Evolutionary conservation across 2,797 vertebrate species (phyloP).

Genomic region (Aeoliscus strigatus): DNA sequence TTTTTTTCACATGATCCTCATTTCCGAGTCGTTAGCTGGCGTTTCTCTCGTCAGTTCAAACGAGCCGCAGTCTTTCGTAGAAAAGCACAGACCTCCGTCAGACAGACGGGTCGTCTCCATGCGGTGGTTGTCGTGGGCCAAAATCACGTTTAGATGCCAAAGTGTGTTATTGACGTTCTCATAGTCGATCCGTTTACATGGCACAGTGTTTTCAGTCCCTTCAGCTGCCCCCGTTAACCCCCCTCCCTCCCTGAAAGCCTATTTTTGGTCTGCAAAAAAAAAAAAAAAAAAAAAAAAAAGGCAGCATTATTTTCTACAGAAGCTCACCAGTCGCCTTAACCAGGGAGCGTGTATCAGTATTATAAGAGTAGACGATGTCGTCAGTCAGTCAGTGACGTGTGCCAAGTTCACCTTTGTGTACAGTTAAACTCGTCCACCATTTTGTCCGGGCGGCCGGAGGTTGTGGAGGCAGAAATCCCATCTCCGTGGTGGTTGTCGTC

Average conservation of each 20-base stretch:
- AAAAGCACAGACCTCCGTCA: conserved; percentile 30
- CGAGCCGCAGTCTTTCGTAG: conserved; percentile 36
- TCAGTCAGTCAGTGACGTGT: conserved; percentile 63
- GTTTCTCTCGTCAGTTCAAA: no score
- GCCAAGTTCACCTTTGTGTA: conserved; percentile 44
- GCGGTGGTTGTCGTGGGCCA: conserved; percentile 53
- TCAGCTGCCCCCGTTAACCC: conserved; percentile 56
- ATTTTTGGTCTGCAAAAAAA: conserved; percentile 73
- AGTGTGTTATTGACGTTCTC: conserved; percentile 68
- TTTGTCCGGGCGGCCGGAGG: conserved; percentile 18
- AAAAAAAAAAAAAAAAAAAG: conserved; percentile 42
- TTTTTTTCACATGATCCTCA: no score
- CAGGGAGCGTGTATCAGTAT: conserved; percentile 71
- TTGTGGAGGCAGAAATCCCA: no score
- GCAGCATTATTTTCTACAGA: conserved; percentile 79
- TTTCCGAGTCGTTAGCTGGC: no score
- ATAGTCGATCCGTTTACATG: conserved; percentile 72
- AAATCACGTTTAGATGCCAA: conserved; percentile 70
- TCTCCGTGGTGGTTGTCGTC: conserved; percentile 40
- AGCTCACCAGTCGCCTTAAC: conserved; percentile 80
- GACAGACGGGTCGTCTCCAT: neutral
- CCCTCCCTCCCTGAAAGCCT: conserved; percentile 70
- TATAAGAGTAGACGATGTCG: conserved; percentile 61
- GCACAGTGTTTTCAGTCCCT: conserved; percentile 66
- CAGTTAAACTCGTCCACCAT: conserved; percentile 34